A percentile compares a stretch with the other conserved stretches of the same genome.
phyloP scores from a whole-genome alignment of 2,797 vertebrate genomes.

The Gouania willdenowi region DNA sequence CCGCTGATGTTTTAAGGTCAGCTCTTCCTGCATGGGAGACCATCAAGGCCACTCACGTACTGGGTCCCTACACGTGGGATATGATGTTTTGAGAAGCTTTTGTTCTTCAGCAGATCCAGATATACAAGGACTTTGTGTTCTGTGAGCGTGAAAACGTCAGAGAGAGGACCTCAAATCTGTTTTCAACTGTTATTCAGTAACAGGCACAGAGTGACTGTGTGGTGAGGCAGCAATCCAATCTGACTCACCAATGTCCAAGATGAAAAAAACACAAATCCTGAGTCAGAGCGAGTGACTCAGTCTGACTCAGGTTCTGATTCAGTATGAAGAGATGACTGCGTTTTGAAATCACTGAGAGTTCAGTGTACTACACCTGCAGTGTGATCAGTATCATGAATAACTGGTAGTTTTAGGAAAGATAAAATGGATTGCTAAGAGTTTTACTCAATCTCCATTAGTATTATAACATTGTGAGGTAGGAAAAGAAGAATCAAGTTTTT shows the following conservation, averaged over 20 bases:
- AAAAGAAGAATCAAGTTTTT: too few species aligned
- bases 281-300: conserved; percentile 13
- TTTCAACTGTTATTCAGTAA: conserved; percentile 33
- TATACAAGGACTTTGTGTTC: conserved; percentile 54
- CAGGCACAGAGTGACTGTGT: conserved; percentile 29
- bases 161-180: conserved; percentile 42
- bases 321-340: too few species aligned
- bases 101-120: conserved; percentile 47
- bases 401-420: too few species aligned
- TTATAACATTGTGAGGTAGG: too few species aligned
- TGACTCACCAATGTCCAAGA: conserved; percentile 18
- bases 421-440: too few species aligned
- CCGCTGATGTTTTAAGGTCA: conserved; percentile 56
- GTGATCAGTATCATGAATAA: too few species aligned
- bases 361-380: too few species aligned
- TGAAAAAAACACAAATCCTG: not conserved
- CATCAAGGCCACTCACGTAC: conserved; percentile 54
- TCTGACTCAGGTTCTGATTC: too few species aligned
- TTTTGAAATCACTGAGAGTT: too few species aligned
- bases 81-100: conserved; percentile 37
- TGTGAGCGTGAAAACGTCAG: conserved; percentile 47
- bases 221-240: conserved; percentile 23
- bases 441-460: too few species aligned
- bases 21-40: conserved; percentile 42
- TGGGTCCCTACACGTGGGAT: conserved; percentile 34